Evolutionary conservation across 1,140 invertebrate genomes (phyloP), one percentile per base, ranked within the genome.

Genomic region (Chionoecetes opilio): DNA sequence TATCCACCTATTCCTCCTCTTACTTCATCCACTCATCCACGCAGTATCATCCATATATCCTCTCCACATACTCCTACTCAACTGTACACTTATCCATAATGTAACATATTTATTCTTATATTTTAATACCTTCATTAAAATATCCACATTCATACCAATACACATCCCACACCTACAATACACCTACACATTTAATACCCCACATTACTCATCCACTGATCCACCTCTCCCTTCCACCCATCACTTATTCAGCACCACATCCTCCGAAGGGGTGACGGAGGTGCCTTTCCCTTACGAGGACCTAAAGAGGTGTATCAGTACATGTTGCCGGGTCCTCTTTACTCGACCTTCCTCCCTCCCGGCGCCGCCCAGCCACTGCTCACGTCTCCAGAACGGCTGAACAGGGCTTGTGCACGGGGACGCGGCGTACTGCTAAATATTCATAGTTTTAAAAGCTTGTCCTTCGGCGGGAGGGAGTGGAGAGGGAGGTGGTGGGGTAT

Each of bases 361-460:
- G 21, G 21, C 88, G 37, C 46, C 11, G 9, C 88, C 37, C 11
- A 14, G 3, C 2, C 26, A 75, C 63, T 75, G 63, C 63, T n/a
- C 63, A 75, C 63, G 63, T 26, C 63, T 75, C 63, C 63, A n/a
- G 11, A 75, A 75, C 63, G n/a, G 21, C 63, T 82, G 84, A 92
- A 85, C 8, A 85, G 82, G 9, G 2, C 38, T 38, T 84, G 34
- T 17, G 82, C 63, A 75, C 63, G 9, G 63, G 63, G 63, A 75
- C 63, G 11, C 63, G 32, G n/a, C 82, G 17, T 38, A 8, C 84
- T 86, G 37, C 91, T 85, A 93, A 93, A 93, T 93, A 93, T 93
- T 93, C 92, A 93, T 93, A 93, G 93, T 89, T 82, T 89, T 82
- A 94, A 90, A 63, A 32, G 46, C 32, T 53, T 88, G 41, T 41